Conservation (phyloP, 2,113 vertebrate genomes). For the Excalfactoria chinensis region DNA sequence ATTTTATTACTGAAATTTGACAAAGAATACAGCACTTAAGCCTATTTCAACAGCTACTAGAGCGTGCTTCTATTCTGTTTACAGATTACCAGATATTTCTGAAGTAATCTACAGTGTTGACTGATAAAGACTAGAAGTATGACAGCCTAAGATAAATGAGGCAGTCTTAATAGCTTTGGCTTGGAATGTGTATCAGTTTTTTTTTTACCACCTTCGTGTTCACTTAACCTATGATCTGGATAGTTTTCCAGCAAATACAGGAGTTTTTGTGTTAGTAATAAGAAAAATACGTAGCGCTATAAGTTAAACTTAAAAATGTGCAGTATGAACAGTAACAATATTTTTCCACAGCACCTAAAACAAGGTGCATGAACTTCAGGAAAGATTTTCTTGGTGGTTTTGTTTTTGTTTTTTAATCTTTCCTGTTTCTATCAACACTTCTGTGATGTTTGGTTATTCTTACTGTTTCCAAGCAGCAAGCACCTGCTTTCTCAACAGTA, state of each 20-base stretch:
- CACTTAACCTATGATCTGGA: not conserved
- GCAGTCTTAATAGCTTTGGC: not conserved
- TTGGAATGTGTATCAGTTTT: not conserved
- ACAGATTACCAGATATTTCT: not conserved
- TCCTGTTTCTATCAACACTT: not conserved
- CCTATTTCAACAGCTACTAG: not conserved
- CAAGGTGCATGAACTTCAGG: not conserved
- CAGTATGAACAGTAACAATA: not conserved
- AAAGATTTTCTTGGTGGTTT: not conserved
- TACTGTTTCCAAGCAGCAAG: not conserved
- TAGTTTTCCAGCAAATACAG: not conserved
- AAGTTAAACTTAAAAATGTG: not conserved
- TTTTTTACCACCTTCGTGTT: constrained; percentile 23
- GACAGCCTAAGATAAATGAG: constrained; percentile 16
- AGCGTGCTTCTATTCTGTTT: not conserved
- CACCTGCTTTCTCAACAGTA: not conserved
- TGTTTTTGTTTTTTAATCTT: too few species aligned
- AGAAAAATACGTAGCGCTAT: not conserved
- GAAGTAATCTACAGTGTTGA: not conserved
- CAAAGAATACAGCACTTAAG: not conserved
- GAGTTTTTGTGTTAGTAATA: not conserved
- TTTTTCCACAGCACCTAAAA: not conserved
- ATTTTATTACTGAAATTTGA: constrained; percentile 28
- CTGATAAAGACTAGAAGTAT: not conserved
- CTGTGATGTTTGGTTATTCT: not conserved